Evolutionary conservation across 1,140 invertebrate genomes (phyloP).

Genomic region (Helicoverpa armigera): DNA sequence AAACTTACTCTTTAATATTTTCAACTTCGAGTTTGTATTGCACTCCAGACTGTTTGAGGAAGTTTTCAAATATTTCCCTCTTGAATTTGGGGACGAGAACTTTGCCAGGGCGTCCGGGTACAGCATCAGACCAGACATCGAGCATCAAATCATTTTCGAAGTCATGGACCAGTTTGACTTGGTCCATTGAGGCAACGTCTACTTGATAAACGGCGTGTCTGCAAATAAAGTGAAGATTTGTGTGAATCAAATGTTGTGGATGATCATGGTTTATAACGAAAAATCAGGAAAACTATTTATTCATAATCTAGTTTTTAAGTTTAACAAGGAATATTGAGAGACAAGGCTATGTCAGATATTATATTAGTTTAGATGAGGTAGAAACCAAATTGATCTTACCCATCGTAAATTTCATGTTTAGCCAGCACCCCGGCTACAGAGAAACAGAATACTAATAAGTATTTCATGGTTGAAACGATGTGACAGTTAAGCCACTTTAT

Average conservation of each 20-base stretch:
- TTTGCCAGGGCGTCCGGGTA: constrained; percentile 38
- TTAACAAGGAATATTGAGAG: too few species aligned
- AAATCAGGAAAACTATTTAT: background rate
- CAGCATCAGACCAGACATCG: constrained; percentile 55
- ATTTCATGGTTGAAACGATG: too few species aligned
- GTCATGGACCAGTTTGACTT: constrained; percentile 37
- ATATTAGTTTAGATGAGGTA: too few species aligned
- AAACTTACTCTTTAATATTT: constrained; percentile 61
- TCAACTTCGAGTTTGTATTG: constrained; percentile 50
- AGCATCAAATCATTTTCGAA: constrained; percentile 43
- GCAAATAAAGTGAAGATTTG: background rate
- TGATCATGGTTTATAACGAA: background rate
- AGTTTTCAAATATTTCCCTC: constrained; percentile 40
- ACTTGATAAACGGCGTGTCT: constrained; percentile 54
- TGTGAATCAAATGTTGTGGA: too few species aligned
- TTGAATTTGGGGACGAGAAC: constrained; percentile 48
- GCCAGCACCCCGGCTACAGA: too few species aligned
- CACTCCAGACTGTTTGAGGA: constrained; percentile 44
- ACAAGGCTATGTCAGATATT: too few species aligned
- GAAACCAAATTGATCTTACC: too few species aligned
- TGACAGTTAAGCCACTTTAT: too few species aligned
- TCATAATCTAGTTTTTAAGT: too few species aligned
- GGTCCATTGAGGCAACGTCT: constrained; percentile 30
- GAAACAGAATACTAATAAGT: too few species aligned
- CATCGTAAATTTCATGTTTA: too few species aligned